phyloP scores from a whole-genome alignment of 1,140 invertebrate species.

The Tetranychus cinnabarinus region DNA sequence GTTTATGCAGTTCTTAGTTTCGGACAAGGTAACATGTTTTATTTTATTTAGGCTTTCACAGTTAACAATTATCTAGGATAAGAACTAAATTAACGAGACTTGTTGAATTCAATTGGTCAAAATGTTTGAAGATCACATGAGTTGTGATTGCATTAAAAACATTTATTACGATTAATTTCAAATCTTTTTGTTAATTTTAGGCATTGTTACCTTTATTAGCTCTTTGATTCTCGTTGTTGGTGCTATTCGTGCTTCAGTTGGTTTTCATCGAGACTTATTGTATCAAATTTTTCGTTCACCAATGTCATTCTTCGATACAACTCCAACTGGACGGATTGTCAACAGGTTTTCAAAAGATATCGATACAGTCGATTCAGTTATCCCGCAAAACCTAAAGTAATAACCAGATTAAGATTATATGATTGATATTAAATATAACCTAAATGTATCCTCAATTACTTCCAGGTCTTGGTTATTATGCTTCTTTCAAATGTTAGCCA shows the following conservation, averaged over 20 bases:
- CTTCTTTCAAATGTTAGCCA: slow-evolving; percentile 47
- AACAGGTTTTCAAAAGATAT: slow-evolving; percentile 28
- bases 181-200: background rate
- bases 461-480: slow-evolving; percentile 17
- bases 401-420: slow-evolving; percentile 17
- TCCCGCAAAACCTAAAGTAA: slow-evolving; percentile 24
- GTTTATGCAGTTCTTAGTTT: background rate
- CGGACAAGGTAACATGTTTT: background rate
- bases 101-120: too few relatives aligned
- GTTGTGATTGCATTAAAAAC: too few relatives aligned
- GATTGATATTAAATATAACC: background rate
- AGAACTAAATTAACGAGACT: too few relatives aligned
- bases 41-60: too few relatives aligned
- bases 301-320: slow-evolving; percentile 25
- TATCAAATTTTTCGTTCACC: slow-evolving; percentile 18
- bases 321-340: slow-evolving; percentile 30
- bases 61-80: too few relatives aligned
- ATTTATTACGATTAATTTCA: too few relatives aligned
- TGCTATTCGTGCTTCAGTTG: slow-evolving; percentile 6
- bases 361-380: slow-evolving; percentile 19
- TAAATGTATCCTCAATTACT: background rate
- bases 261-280: slow-evolving; percentile 16
- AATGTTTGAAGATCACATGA: too few relatives aligned
- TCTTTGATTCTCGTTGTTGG: background rate
- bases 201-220: background rate